Percentiles rank a stretch among this genome's conserved stretches.
These are phyloP conservation scores for Delia radicum DNA, from an alignment of 1,140 invertebrate species.

Conservation along the genomic window DNA sequence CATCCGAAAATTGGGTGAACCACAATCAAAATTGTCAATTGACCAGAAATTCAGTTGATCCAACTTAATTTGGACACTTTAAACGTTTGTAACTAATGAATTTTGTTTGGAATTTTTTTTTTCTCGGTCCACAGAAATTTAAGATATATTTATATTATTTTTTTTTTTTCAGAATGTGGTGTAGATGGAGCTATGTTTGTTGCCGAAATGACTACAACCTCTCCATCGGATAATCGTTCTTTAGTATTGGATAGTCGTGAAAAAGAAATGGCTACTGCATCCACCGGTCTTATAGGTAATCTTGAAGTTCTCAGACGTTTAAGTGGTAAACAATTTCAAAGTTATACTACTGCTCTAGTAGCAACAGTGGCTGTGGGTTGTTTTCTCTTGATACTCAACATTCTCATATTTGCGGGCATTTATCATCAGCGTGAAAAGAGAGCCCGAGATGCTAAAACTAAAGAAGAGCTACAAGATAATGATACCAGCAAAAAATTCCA, in stretches of 20 bases:
- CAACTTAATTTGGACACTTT: too few relatives aligned
- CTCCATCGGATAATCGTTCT: constrained; percentile 45
- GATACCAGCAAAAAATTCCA: constrained; percentile 56
- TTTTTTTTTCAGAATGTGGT: constrained; percentile 58
- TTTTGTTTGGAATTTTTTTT: too few relatives aligned
- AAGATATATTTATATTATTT: background rate
- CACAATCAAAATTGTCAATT: too few relatives aligned
- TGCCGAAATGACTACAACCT: constrained; percentile 40
- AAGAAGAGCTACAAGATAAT: constrained; percentile 71
- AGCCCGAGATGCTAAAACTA: constrained; percentile 65
- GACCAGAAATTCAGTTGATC: too few relatives aligned
- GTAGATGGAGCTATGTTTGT: constrained; percentile 63
- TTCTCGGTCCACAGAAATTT: too few relatives aligned
- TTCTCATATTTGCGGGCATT: constrained; percentile 91
- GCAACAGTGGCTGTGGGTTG: constrained; percentile 92
- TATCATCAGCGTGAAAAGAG: constrained; percentile 84
- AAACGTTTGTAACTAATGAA: too few relatives aligned
- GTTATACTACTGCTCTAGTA: constrained; percentile 86
- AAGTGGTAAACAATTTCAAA: constrained; percentile 78
- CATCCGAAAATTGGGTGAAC: too few relatives aligned
- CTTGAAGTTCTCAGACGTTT: constrained; percentile 64
- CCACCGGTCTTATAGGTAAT: constrained; percentile 50
- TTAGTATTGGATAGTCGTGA: constrained; percentile 27
- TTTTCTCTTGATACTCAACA: constrained; percentile 83
- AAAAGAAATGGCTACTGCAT: constrained; percentile 50